Percentiles rank a stretch among this genome's conserved stretches.
phyloP scores from a whole-genome alignment of 92 coral and sea anemone species.

The Siderastrea siderea region DNA sequence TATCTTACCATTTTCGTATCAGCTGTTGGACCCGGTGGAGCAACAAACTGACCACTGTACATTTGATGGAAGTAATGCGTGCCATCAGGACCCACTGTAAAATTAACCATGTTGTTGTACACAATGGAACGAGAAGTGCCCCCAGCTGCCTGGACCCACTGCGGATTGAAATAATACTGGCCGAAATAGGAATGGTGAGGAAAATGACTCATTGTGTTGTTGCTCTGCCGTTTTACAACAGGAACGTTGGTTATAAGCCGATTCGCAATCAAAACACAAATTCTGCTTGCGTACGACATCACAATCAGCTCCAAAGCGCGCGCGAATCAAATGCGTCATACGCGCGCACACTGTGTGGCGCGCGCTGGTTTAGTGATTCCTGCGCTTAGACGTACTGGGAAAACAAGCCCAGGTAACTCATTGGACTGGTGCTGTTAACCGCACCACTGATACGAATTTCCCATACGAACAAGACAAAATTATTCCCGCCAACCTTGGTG shows the following conservation, averaged over 20 bases:
- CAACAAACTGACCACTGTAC: slow-evolving; percentile 73
- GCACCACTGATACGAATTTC: too few relatives aligned
- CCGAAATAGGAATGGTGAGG: slow-evolving; percentile 46
- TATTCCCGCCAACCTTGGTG: too few relatives aligned
- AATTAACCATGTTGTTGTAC: slow-evolving; percentile 83
- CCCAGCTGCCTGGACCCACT: slow-evolving; percentile 65
- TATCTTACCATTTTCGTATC: slow-evolving; percentile 31
- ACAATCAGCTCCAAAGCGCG: slow-evolving; percentile 23
- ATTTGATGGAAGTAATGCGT: slow-evolving; percentile 85
- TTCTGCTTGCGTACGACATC: slow-evolving; percentile 39
- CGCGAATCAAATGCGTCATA: slow-evolving; percentile 2
- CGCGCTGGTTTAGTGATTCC: too few relatives aligned
- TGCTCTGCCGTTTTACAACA: neutral
- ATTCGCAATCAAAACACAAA: slow-evolving; percentile 9
- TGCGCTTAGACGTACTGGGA: too few relatives aligned
- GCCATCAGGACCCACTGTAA: slow-evolving; percentile 79
- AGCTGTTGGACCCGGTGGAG: slow-evolving; percentile 46
- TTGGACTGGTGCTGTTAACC: too few relatives aligned
- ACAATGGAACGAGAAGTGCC: slow-evolving; percentile 62
- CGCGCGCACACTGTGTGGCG: neutral
- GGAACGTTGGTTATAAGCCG: slow-evolving; percentile 17
- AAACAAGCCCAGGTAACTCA: too few relatives aligned
- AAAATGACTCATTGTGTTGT: slow-evolving; percentile 19
- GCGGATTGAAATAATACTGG: slow-evolving; percentile 83
- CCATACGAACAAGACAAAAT: too few relatives aligned